phyloP scores from a whole-genome alignment of 1,140 invertebrate genomes.

The Aphidius ervi region DNA sequence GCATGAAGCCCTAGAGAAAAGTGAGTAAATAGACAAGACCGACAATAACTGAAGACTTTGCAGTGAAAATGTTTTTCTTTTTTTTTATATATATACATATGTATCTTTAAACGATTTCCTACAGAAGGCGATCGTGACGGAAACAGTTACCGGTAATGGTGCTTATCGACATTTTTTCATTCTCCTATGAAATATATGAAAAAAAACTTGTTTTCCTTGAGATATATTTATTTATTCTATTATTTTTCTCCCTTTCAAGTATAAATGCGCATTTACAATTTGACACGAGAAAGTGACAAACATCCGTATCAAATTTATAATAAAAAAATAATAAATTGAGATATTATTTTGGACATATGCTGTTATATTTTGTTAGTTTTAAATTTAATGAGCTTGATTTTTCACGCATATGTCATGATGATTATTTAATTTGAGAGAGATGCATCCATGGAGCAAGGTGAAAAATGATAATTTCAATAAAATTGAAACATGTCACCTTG shows the following conservation, averaged over 20 bases:
- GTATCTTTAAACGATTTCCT: slow-evolving; percentile 24
- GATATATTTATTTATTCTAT: slow-evolving; percentile 6
- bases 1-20: too few species aligned
- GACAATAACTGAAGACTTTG: too few species aligned
- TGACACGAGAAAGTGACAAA: background rate
- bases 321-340: background rate
- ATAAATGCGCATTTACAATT: background rate
- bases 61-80: too few species aligned
- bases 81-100: background rate
- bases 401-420: too few species aligned
- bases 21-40: slow-evolving; percentile 3
- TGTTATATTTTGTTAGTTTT: too few species aligned
- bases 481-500: too few species aligned
- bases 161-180: slow-evolving; percentile 22
- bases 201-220: background rate
- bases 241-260: slow-evolving; percentile 2
- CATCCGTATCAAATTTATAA: background rate
- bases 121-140: slow-evolving; percentile 22
- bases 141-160: slow-evolving; percentile 23
- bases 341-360: too few species aligned
- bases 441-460: too few species aligned
- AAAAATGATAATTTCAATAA: too few species aligned
- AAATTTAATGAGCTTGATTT: too few species aligned
- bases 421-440: too few species aligned
- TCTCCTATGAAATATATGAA: slow-evolving; percentile 4